phyloP scores from a whole-genome alignment of 2,113 vertebrate species.

The Chloropsis hardwickii region DNA sequence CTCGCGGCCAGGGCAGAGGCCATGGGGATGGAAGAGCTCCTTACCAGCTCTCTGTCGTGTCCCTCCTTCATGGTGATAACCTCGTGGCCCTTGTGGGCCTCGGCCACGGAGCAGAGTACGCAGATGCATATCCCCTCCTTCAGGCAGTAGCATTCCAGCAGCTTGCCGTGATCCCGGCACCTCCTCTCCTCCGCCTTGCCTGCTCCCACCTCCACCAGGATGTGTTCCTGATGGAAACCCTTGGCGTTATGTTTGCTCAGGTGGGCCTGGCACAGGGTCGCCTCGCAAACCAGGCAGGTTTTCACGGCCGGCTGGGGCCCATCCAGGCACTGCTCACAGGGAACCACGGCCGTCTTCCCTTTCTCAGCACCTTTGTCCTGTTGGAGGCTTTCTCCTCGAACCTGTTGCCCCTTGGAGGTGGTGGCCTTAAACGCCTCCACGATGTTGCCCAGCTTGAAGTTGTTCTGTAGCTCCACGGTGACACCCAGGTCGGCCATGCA shows the following conservation, averaged over 20 bases:
- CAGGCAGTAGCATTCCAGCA: slow-evolving; percentile 80
- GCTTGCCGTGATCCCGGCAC: slow-evolving; percentile 79
- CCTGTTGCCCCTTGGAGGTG: background rate
- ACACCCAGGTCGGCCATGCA: slow-evolving; percentile 55
- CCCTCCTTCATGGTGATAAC: slow-evolving; percentile 22
- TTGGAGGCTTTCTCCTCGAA: background rate
- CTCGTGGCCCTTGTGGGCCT: slow-evolving; percentile 64
- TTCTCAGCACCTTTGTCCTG: background rate
- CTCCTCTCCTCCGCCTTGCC: slow-evolving; percentile 67
- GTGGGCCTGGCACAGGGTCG: slow-evolving; percentile 81
- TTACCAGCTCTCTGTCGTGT: background rate
- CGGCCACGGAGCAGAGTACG: slow-evolving; percentile 61
- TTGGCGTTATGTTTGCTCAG: slow-evolving; percentile 80
- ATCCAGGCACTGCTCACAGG: slow-evolving; percentile 81
- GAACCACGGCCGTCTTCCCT: background rate
- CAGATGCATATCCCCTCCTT: slow-evolving; percentile 74
- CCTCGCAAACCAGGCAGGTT: slow-evolving; percentile 78
- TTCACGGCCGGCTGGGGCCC: slow-evolving; percentile 33
- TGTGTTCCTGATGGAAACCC: slow-evolving; percentile 48
- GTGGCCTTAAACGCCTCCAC: slow-evolving; percentile 53
- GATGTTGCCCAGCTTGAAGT: slow-evolving; percentile 73
- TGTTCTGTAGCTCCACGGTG: slow-evolving; percentile 48
- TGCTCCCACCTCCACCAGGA: slow-evolving; percentile 75
- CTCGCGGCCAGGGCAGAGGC: background rate
- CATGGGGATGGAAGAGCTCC: background rate